Evolutionary conservation across 2,113 vertebrate genomes (phyloP).

Genomic region (Rhynchopsitta pachyrhyncha): DNA sequence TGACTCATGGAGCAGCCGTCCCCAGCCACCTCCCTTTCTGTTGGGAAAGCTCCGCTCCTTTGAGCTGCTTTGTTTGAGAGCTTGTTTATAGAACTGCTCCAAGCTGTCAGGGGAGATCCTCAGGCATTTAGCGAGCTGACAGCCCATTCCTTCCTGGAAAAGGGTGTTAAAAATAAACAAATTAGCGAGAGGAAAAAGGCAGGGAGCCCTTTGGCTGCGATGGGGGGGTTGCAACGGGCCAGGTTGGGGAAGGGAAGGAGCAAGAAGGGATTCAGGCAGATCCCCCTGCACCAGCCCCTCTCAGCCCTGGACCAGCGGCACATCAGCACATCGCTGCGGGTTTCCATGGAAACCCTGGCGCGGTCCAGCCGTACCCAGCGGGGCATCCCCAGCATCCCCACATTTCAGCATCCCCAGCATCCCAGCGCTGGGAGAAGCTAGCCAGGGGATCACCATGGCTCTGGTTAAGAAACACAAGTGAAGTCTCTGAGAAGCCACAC

Average conservation of each 20-base stretch:
- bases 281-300: neutral
- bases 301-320: neutral
- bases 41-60: conserved; percentile 28
- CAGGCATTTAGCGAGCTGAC: conserved; percentile 21
- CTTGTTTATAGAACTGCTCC: conserved; percentile 60
- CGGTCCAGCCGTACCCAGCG: conserved; percentile 10
- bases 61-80: conserved; percentile 51
- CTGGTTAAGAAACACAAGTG: neutral
- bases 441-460: neutral
- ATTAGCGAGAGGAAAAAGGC: conserved; percentile 23
- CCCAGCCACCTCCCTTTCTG: conserved; percentile 9
- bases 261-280: neutral
- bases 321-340: neutral
- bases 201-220: neutral
- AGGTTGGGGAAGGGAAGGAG: neutral
- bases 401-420: neutral
- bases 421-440: neutral
- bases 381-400: conserved; percentile 42
- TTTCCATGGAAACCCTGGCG: conserved; percentile 72
- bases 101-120: conserved; percentile 42
- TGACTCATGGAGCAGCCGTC: neutral
- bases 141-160: conserved; percentile 61
- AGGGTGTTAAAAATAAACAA: conserved; percentile 55
- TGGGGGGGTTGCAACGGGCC: neutral
- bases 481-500: neutral